Conservation (phyloP, 2,797 vertebrate species). For the Labeo calbasu region DNA sequence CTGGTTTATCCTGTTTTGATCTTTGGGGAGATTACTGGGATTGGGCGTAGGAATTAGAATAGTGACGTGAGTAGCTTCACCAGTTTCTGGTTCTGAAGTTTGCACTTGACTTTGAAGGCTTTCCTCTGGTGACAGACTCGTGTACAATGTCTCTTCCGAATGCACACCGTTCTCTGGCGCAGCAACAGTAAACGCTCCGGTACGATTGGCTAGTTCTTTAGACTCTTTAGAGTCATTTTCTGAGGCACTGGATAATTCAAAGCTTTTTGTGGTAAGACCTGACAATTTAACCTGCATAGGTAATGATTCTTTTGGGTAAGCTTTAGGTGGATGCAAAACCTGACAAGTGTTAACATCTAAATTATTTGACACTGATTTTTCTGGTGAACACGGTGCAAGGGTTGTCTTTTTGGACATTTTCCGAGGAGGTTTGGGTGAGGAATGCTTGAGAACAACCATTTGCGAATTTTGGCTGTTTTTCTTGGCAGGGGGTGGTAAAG, state of each 20-base stretch:
- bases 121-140: conserved; percentile 37
- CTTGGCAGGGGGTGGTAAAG: conserved; percentile 71
- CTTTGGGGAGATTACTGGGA: conserved; percentile 24
- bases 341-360: conserved; percentile 45
- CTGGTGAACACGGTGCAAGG: conserved; percentile 52
- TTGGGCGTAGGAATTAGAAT: conserved; percentile 20
- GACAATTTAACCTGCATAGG: conserved; percentile 58
- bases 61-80: conserved; percentile 49
- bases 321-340: conserved; percentile 58
- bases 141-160: conserved; percentile 42
- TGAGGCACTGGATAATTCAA: conserved; percentile 56
- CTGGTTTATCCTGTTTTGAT: conserved; percentile 48
- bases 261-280: conserved; percentile 51
- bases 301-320: conserved; percentile 57
- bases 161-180: conserved; percentile 41
- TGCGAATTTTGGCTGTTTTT: conserved; percentile 76
- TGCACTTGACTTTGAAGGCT: conserved; percentile 34
- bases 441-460: conserved; percentile 83
- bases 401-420: conserved; percentile 80
- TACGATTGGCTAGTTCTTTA: conserved; percentile 39
- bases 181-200: conserved; percentile 32
- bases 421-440: conserved; percentile 81
- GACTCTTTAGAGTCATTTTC: conserved; percentile 49
- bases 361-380: conserved; percentile 62
- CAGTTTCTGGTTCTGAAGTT: conserved; percentile 54